Conservation (phyloP, 2,888 invertebrate genomes). For the Megaustenia siamemsis region DNA sequence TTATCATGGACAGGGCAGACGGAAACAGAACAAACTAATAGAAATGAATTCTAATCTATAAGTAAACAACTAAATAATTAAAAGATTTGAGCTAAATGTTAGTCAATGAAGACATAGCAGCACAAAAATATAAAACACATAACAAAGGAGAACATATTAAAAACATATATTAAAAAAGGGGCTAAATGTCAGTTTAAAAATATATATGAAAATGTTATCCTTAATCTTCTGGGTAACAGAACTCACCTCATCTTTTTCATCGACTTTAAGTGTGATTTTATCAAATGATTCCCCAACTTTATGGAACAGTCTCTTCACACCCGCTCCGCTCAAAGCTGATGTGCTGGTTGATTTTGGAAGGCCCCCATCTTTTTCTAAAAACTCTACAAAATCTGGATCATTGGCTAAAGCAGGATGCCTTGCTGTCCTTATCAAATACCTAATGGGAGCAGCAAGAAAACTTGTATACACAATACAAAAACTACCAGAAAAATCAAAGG, state of each 20-base stretch:
- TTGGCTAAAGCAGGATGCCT: slow-evolving; percentile 80
- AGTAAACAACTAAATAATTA: too few species aligned
- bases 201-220: too few species aligned
- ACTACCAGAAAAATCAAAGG: neutral
- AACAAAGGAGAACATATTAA: slow-evolving; percentile 75
- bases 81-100: too few species aligned
- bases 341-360: slow-evolving; percentile 96
- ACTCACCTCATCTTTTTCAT: slow-evolving; percentile 95
- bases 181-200: too few species aligned
- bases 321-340: slow-evolving; percentile 96
- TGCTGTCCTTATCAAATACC: slow-evolving; percentile 78
- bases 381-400: slow-evolving; percentile 98
- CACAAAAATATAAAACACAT: too few species aligned
- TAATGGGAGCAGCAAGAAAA: slow-evolving; percentile 51
- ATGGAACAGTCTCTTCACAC: slow-evolving; percentile 95
- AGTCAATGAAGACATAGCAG: too few species aligned
- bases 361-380: slow-evolving; percentile 94
- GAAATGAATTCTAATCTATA: too few species aligned
- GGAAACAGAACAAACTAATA: too few species aligned
- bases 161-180: slow-evolving; percentile 63
- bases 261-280: slow-evolving; percentile 99
- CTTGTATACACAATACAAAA: neutral
- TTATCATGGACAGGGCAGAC: too few species aligned
- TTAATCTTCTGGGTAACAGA: neutral
- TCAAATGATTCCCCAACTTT: slow-evolving; percentile 98